Evolutionary conservation across 2,113 vertebrate genomes (phyloP).

Genomic region (Mus pahari): DNA sequence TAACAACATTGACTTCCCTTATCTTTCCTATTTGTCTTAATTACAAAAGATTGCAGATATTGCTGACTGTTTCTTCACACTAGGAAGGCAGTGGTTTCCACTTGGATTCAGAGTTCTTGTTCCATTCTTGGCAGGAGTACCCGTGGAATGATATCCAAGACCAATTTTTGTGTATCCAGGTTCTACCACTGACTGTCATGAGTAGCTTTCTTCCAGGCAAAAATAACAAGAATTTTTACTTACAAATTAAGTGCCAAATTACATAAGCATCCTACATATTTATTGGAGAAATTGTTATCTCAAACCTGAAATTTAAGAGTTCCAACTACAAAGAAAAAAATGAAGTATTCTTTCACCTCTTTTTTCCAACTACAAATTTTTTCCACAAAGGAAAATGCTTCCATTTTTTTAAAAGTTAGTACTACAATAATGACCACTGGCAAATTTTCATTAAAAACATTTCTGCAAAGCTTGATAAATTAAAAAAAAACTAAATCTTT

Average conservation of each 20-base stretch:
- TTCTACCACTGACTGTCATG: not conserved
- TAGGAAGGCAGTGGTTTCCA: not conserved
- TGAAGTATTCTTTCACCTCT: constrained; percentile 11
- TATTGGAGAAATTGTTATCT: not conserved
- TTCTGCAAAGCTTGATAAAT: not conserved
- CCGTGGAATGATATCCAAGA: not conserved
- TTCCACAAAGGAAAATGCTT: not conserved
- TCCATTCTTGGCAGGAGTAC: not conserved
- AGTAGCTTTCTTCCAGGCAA: not conserved
- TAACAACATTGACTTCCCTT: constrained; percentile 26
- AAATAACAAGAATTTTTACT: constrained; percentile 24
- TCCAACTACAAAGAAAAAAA: not conserved
- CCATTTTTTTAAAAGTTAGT: not conserved
- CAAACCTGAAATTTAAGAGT: constrained; percentile 21
- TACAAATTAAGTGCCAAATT: not conserved
- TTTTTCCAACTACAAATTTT: not conserved
- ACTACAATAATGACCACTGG: not conserved
- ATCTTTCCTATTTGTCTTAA: constrained; percentile 14
- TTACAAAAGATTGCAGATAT: not conserved
- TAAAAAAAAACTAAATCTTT: constrained; percentile 4
- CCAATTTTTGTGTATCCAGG: not conserved
- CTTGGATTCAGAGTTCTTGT: not conserved
- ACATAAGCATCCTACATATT: not conserved
- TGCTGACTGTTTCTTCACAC: not conserved
- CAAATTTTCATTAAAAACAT: constrained; percentile 26